phyloP scores from a whole-genome alignment of 2,797 vertebrate genomes.

The Phalanger gymnotis region DNA sequence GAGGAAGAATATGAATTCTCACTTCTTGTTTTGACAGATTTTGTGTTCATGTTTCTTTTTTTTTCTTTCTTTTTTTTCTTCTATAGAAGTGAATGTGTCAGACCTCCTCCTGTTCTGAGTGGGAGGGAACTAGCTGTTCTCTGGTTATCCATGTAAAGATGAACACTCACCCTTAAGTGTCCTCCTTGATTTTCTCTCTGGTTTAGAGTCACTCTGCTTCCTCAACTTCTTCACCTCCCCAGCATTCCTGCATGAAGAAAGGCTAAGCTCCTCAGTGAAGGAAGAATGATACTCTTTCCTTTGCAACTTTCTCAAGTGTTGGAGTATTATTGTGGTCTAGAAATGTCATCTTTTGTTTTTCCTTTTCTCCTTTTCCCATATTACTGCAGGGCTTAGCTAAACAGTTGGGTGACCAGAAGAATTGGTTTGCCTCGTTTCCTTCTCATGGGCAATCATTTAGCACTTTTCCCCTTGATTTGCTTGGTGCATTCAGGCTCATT shows the following conservation, averaged over 20 bases:
- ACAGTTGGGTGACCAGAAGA: neutral
- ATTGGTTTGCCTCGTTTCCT: neutral
- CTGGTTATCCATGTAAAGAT: neutral
- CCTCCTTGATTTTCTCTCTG: neutral
- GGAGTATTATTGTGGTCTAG: neutral
- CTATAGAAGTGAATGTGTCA: constrained; percentile 14
- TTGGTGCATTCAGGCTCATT: neutral
- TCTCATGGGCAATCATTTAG: neutral
- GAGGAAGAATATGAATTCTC: neutral
- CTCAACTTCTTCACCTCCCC: neutral
- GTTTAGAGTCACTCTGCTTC: neutral
- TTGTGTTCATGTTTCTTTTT: neutral
- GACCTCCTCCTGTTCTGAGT: constrained; percentile 19
- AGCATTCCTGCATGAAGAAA: neutral
- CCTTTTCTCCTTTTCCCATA: neutral
- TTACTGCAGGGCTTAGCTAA: constrained; percentile 15
- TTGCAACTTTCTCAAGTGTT: neutral
- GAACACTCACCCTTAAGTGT: neutral
- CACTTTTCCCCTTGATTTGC: constrained; percentile 11
- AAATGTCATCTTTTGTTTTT: neutral
- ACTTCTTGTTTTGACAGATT: neutral
- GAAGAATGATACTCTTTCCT: neutral
- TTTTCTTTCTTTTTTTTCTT: neutral
- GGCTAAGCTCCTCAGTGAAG: neutral
- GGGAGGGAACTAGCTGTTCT: neutral